Evolutionary conservation across 2,113 vertebrate genomes (phyloP), one percentile per base, ranked within the genome.

Genomic region (Channa argus): DNA sequence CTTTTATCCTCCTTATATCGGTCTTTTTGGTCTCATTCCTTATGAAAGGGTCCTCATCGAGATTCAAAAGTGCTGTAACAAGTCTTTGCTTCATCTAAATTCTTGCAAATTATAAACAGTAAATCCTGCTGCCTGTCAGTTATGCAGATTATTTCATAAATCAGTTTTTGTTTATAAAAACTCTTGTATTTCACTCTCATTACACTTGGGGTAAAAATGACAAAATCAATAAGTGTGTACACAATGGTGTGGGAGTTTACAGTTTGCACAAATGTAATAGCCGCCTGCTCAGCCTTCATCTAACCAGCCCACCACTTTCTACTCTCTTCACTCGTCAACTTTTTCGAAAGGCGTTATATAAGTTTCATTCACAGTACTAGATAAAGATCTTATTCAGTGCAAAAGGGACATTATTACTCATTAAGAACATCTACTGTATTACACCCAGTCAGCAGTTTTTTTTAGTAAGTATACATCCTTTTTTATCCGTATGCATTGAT

Each of bases 321-420:
- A 47, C 33, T 47, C 54, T 54, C 15, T 60, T 46, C 63, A 37
- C 52, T 72, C 54, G 56, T 76, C 53, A 77, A 43, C 4, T 41
- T 75, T 66, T 75, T 68, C 39, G 41, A 39, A 5, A 15, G 52
- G 6, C 1, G 59, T 83, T 80, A 67, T 64, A 53, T 83, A 34
- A 81, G 76, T 66, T 71, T 24, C 53, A 68, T 71, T 77, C 51
- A 71, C 47, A 69, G 45, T 54, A 41, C 2, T 6, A 39, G 47
- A 84, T 71, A 72, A 77, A 89, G 50, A 80, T 82, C 50, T 54
- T 77, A 68, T 79, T 79, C 56, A 71, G 37, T 43, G 24, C 24
- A 52, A 72, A 69, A 61, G 44, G 36, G 54, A 65, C 68, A 46
- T 36, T 3, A 76, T 77, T 50, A 24, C 1, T 7, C 6, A 41